These are phyloP conservation scores for Puffinus mauretanicus DNA, from an alignment of 2,113 vertebrate species.

Conservation along the genomic window DNA sequence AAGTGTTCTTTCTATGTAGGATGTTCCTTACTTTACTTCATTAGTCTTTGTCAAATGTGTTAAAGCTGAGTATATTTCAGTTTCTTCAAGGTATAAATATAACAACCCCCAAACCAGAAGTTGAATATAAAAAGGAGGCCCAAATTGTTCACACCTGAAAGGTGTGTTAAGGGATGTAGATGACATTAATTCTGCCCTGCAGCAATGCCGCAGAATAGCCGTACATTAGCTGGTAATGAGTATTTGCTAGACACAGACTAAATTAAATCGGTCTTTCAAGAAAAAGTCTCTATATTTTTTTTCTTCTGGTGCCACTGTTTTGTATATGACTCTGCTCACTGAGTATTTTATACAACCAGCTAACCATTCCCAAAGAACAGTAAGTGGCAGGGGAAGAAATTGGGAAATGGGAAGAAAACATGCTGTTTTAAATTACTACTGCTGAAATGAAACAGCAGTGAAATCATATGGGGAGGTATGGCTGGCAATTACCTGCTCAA, in stretches of 20 bases:
- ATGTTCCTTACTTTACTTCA: constrained; percentile 10
- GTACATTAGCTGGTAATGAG: not conserved
- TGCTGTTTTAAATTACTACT: not conserved
- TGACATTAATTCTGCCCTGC: constrained; percentile 22
- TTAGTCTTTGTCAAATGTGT: not conserved
- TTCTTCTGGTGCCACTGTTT: not conserved
- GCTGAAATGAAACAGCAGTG: not conserved
- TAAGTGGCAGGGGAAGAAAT: not conserved
- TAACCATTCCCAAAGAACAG: not conserved
- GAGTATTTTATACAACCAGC: not conserved
- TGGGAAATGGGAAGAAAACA: not conserved
- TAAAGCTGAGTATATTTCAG: not conserved
- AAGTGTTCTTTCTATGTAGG: not conserved
- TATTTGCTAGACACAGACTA: not conserved
- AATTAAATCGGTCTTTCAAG: constrained; percentile 22
- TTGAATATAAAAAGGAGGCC: constrained; percentile 17
- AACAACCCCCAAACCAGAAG: not conserved
- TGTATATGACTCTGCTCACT: not conserved
- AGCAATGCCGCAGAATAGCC: not conserved
- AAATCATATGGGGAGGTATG: not conserved
- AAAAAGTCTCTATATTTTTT: not conserved
- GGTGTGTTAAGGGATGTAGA: constrained; percentile 8
- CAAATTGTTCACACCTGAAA: not conserved
- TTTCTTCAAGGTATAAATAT: constrained; percentile 14
- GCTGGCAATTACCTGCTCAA: constrained; percentile 74